Evolutionary conservation across 2,797 vertebrate genomes (phyloP).

Genomic region (Sylvilagus floridanus): DNA sequence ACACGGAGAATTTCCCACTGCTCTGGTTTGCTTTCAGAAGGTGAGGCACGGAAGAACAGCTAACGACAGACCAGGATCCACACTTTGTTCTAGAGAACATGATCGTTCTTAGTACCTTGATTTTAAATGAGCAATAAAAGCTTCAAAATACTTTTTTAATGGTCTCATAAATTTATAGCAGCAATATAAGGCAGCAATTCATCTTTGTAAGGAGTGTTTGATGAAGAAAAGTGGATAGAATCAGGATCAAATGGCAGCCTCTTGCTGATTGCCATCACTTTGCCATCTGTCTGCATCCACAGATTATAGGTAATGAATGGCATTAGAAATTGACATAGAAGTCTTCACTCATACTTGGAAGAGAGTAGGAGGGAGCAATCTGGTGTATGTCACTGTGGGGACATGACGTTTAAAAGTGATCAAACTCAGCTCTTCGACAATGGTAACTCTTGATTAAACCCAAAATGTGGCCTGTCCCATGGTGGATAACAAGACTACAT

Average conservation of each 20-base stretch:
- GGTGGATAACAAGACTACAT: slow-evolving; percentile 66
- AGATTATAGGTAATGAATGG: slow-evolving; percentile 77
- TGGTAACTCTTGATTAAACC: slow-evolving; percentile 72
- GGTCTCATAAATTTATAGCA: slow-evolving; percentile 73
- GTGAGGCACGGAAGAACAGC: slow-evolving; percentile 50
- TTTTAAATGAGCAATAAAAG: slow-evolving; percentile 78
- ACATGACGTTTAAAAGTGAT: slow-evolving; percentile 72
- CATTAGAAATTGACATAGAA: slow-evolving; percentile 83
- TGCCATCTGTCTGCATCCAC: slow-evolving; percentile 80
- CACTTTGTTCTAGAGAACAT: slow-evolving; percentile 60
- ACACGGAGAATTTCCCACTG: not conserved
- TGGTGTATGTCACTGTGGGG: slow-evolving; percentile 69
- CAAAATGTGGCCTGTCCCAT: slow-evolving; percentile 70
- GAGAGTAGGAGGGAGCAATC: slow-evolving; percentile 67
- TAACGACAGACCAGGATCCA: not conserved
- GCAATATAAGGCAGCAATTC: slow-evolving; percentile 61
- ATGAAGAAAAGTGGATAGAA: slow-evolving; percentile 81
- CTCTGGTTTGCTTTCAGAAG: slow-evolving; percentile 52
- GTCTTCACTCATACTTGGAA: slow-evolving; percentile 74
- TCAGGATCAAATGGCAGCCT: slow-evolving; percentile 75
- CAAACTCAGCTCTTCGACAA: slow-evolving; percentile 72
- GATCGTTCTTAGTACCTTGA: slow-evolving; percentile 67
- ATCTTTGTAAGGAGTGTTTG: slow-evolving; percentile 72
- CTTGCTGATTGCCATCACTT: slow-evolving; percentile 78
- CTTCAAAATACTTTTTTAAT: slow-evolving; percentile 75